Evolutionary conservation across 1,140 invertebrate species (phyloP), one percentile per base, ranked within the genome.

Genomic region (Choristoneura fumiferana): DNA sequence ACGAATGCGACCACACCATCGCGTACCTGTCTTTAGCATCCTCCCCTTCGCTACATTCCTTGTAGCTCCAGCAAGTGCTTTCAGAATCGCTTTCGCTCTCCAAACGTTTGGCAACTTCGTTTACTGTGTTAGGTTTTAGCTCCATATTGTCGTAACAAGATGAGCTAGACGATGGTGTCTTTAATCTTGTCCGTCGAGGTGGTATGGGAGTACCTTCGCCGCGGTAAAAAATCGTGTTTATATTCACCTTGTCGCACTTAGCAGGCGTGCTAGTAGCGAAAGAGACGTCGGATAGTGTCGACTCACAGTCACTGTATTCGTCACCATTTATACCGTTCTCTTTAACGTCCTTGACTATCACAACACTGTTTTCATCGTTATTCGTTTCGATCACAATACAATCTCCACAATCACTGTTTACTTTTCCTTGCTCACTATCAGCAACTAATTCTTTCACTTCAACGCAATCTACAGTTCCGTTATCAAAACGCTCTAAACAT

Each of bases 51-150:
- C 68, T 83, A 55, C 85, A 86, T 45, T 85, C 85, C 58, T 85
- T 80, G 70, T 88, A 88, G 55, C 84, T 88, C 85, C 85, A 88
- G 43, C 79, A 81, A 0, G 83, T 88, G 63, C 85, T 88, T 36
- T 72, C 82, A 0, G 83, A 86, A 57, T 86, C 82, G 22, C 71
- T 80, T 22, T 82, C 76, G 0, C 78, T 78, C 0, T 73, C 67
- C 15, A 62, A 17, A 1, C 54, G 55, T 6, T 52, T 63, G 37
- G 52, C 34, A 53, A 55, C n/a, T 40, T 67, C 17, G 39, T 33
- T 57, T 43, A 54, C 61, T 54, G 17, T 38, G n/a, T 57, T 61
- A 9, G 49, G 39, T 12, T 59, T 61, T 3, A 62, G 17, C 12
- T 84, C 81, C 58, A 80, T 62, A 60, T 77, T 74, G 53, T 81